Evolutionary conservation across 1,140 invertebrate species (phyloP), one percentile per base, ranked within the genome.

Genomic region (Hyles euphorbiae): DNA sequence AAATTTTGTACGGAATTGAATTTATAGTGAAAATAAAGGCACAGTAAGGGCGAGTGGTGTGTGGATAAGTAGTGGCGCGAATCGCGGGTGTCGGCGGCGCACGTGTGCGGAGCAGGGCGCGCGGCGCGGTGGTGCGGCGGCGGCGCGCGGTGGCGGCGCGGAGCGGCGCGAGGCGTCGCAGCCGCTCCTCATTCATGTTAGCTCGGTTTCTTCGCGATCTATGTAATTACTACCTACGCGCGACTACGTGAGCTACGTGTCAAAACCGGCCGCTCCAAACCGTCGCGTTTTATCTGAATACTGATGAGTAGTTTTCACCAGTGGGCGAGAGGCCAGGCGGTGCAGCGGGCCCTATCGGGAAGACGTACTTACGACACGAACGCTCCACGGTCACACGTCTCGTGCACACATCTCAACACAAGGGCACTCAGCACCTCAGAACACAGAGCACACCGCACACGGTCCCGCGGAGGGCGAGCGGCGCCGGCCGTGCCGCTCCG

Each of bases 401-500:
- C 78, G 78, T 83, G 77, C 71, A 83, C 84, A 88, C 77, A 85
- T 77, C 74, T 64, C 66, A 69, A 72, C 83, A 88, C 85, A 81
- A 85, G 81, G 76, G 74, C 85, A 88, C 85, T 81, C 70, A 74
- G 36, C 78, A 74, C 82, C 76, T 40, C 36, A 61, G 68, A 76
- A 88, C 77, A 83, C 80, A 84, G 76, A 74, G 75, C 82, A 85
- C 82, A 53, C n/a, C 34, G 43, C 22, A 43, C 22, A 34, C 5
- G 11, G 43, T 10, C 55, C 45, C 34, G 47, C 12, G 60, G 51
- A 47, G 45, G 54, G 60, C 67, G 66, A 70, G 62, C 72, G 70
- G 72, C 36, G 36, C 60, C 62, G 61, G 56, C 56, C 56, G 75
- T 72, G 67, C 83, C 75, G 74, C 74, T 67, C 81, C 77, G 73